Evolutionary conservation across 2,888 invertebrate genomes (phyloP).

Genomic region (Lydus trimaculatus): DNA sequence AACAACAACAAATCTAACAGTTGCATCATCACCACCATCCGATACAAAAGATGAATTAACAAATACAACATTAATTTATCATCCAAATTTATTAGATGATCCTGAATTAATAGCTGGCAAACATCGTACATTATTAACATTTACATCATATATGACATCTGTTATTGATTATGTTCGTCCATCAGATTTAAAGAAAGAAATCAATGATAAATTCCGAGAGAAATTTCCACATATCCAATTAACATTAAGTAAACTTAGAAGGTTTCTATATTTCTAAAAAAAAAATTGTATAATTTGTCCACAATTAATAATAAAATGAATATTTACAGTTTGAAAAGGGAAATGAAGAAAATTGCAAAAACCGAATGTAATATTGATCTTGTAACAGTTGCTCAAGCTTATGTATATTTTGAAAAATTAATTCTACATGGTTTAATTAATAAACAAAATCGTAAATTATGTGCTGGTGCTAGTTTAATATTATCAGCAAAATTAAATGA

Average conservation of each 20-base stretch:
- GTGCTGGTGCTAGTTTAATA: constrained; percentile 93
- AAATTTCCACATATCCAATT: constrained; percentile 95
- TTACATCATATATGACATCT: constrained; percentile 92
- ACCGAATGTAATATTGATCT: constrained; percentile 84
- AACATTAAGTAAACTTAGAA: constrained; percentile 93
- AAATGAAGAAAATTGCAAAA: constrained; percentile 92
- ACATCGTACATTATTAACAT: constrained; percentile 85
- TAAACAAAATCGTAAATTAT: constrained; percentile 94
- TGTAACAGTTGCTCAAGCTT: constrained; percentile 93
- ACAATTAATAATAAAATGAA: not conserved
- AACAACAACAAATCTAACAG: constrained; percentile 53
- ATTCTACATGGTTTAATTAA: constrained; percentile 91
- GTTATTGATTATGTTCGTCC: constrained; percentile 97
- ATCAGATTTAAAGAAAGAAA: constrained; percentile 93
- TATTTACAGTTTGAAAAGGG: constrained; percentile 85
- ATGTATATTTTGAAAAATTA: constrained; percentile 98
- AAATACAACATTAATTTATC: constrained; percentile 65
- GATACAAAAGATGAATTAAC: constrained; percentile 59
- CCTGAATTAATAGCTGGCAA: constrained; percentile 90
- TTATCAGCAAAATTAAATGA: constrained; percentile 97
- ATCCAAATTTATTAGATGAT: constrained; percentile 91
- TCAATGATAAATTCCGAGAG: constrained; percentile 95
- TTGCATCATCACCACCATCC: constrained; percentile 61
- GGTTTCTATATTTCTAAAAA: constrained; percentile 63
- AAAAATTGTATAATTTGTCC: not conserved